Percentiles rank a stretch among this genome's conserved stretches.
Conservation (phyloP, 2,797 vertebrate genomes). For the Anguilla anguilla region DNA sequence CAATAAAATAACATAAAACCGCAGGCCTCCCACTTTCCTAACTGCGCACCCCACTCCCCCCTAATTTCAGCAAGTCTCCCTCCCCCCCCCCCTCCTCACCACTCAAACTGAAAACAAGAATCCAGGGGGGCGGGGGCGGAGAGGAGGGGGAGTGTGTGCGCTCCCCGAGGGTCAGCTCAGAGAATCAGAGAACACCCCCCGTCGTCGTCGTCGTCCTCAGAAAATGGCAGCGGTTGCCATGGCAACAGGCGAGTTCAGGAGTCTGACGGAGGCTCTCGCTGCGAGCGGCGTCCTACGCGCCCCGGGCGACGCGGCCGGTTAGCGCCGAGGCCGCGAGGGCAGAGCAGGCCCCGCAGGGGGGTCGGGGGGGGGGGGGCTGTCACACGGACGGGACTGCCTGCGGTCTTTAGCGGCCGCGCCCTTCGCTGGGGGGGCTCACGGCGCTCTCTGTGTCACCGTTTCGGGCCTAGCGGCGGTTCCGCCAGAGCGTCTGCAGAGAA, state of each 20-base stretch:
- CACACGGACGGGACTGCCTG: too few species aligned
- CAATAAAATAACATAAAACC: not conserved
- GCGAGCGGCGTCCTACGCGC: too few species aligned
- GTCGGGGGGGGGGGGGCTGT: not conserved
- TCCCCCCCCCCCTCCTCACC: slow-evolving; percentile 31
- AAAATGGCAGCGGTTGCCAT: slow-evolving; percentile 54
- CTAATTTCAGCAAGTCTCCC: slow-evolving; percentile 21
- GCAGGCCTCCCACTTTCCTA: not conserved
- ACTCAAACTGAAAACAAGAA: slow-evolving; percentile 19
- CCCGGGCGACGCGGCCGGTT: slow-evolving; percentile 33
- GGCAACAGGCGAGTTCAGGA: slow-evolving; percentile 54
- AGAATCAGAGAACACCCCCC: slow-evolving; percentile 29
- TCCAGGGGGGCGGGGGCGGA: not conserved
- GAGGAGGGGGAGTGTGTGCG: not conserved
- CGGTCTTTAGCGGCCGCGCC: too few species aligned
- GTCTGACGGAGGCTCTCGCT: slow-evolving; percentile 34
- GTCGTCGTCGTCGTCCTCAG: slow-evolving; percentile 36
- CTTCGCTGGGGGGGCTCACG: too few species aligned
- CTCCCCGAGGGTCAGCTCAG: slow-evolving; percentile 40
- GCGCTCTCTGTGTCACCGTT: too few species aligned
- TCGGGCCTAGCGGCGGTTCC: too few species aligned
- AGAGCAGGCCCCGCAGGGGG: not conserved
- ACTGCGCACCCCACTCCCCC: not conserved
- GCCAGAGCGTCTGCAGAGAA: too few species aligned
- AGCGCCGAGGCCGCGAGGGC: slow-evolving; percentile 23